phyloP scores from a whole-genome alignment of 2,113 vertebrate species.

The Heterochromis multidens region DNA sequence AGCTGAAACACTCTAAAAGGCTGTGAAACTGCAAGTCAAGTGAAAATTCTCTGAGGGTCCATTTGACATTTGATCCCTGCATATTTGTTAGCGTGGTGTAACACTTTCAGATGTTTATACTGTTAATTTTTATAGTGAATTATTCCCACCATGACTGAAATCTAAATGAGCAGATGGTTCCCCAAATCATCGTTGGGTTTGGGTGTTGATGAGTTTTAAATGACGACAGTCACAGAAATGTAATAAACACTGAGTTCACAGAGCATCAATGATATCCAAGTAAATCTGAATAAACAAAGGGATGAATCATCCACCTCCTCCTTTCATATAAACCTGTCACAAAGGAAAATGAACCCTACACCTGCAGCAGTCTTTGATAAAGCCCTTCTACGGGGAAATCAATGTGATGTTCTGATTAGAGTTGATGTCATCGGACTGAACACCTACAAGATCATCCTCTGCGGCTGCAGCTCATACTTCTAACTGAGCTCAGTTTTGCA shows the following conservation, averaged over 20 bases:
- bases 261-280: neutral
- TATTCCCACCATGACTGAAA: neutral
- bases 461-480: neutral
- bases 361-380: neutral
- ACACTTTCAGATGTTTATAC: neutral
- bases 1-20: neutral
- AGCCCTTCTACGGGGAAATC: neutral
- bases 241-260: neutral
- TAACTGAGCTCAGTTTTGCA: neutral
- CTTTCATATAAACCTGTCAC: neutral
- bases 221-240: neutral
- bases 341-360: neutral
- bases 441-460: neutral
- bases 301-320: neutral
- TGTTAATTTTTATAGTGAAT: neutral
- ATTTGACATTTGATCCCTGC: neutral
- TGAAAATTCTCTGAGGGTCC: neutral
- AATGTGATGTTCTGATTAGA: neutral
- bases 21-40: neutral
- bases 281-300: neutral
- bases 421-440: neutral
- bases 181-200: neutral
- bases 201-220: neutral
- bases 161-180: neutral
- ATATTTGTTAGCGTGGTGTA: neutral